A percentile compares a stretch with the other conserved stretches of the same genome.
Conservation (phyloP, 2,797 vertebrate species). For the Lagocephalus sceleratus region DNA sequence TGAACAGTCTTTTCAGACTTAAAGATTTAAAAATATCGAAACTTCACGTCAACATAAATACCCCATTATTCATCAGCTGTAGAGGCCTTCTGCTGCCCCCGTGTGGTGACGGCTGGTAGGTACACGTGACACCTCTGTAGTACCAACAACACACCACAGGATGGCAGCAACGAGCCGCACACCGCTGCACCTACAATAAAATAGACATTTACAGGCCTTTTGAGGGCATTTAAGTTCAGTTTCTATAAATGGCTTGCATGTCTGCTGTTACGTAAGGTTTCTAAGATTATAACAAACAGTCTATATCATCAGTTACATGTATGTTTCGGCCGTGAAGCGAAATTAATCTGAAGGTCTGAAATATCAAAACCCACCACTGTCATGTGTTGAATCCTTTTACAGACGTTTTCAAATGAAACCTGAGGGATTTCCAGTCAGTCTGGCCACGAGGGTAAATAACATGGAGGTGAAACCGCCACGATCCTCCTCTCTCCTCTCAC, state of each 20-base stretch:
- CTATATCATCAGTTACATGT: too few relatives aligned
- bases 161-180: conserved; percentile 58
- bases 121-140: conserved; percentile 8
- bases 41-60: too few relatives aligned
- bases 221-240: background rate
- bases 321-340: conserved; percentile 1
- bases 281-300: too few relatives aligned
- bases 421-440: too few relatives aligned
- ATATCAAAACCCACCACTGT: background rate
- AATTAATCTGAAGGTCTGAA: background rate
- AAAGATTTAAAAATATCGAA: too few relatives aligned
- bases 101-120: conserved; percentile 37
- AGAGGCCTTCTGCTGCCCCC: conserved; percentile 33
- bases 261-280: background rate
- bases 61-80: too few relatives aligned
- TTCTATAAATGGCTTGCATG: too few relatives aligned
- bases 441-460: too few relatives aligned
- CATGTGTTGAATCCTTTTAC: background rate
- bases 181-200: background rate
- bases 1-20: too few relatives aligned
- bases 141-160: conserved; percentile 37
- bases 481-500: too few relatives aligned
- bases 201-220: background rate
- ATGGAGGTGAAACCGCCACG: conserved; percentile 10
- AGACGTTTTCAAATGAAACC: background rate